A percentile compares a stretch with the other conserved stretches of the same genome.
Conservation (phyloP, 1,140 invertebrate species). For the Melipona quadrifasciata region DNA sequence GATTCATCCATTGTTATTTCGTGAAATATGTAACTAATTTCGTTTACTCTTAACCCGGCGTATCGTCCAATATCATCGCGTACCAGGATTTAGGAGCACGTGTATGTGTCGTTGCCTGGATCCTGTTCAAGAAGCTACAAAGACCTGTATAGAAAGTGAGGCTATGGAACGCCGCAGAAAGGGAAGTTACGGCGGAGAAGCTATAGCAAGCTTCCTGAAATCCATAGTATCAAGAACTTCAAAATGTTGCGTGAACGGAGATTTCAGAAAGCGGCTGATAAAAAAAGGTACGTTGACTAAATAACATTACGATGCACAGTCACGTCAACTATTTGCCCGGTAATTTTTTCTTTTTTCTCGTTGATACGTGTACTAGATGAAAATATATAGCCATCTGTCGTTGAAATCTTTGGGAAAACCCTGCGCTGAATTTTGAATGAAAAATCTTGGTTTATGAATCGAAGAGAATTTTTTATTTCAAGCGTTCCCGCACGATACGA, state of each 20-base stretch:
- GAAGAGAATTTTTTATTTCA: no score
- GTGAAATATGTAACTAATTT: neutral
- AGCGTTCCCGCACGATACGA: no score
- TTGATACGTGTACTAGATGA: neutral
- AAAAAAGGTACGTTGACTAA: neutral
- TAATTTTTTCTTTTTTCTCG: neutral
- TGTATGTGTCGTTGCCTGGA: neutral
- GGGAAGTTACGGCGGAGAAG: neutral
- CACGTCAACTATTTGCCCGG: neutral
- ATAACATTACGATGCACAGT: neutral
- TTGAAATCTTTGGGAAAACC: no score
- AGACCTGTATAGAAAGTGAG: constrained; percentile 9
- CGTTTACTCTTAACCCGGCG: neutral
- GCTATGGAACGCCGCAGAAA: neutral
- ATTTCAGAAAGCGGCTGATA: neutral
- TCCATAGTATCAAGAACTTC: neutral
- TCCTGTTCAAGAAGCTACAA: constrained; percentile 15
- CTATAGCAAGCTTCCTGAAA: neutral
- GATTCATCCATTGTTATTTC: neutral
- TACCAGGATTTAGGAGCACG: neutral
- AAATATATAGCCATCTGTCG: neutral
- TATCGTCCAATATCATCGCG: neutral
- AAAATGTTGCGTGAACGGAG: neutral
- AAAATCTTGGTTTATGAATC: no score
- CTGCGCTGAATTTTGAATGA: no score